A percentile compares a stretch with the other conserved stretches of the same genome.
Evolutionary conservation across 2,113 vertebrate genomes (phyloP).

Genomic region (Dicaeum eximium): DNA sequence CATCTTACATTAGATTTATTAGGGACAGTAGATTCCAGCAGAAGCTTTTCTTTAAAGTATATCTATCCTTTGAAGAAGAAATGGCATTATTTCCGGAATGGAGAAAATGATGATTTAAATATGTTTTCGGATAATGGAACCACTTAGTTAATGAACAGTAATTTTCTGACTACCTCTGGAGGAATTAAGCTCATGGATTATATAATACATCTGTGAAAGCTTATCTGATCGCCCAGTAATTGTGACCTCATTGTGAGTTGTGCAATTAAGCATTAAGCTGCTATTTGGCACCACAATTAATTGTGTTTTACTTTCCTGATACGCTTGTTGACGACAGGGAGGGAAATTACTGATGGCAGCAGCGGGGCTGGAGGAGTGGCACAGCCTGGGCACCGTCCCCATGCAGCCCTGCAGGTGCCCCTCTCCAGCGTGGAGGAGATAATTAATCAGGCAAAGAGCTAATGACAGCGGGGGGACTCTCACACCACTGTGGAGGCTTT

Average conservation of each 20-base stretch:
- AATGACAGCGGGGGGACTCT: background rate
- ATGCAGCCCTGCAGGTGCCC: constrained; percentile 30
- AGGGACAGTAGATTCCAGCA: background rate
- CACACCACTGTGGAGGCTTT: background rate
- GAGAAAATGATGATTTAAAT: constrained; percentile 34
- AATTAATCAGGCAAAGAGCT: constrained; percentile 41
- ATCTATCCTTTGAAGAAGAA: constrained; percentile 22
- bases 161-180: constrained; percentile 65
- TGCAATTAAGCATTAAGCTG: constrained; percentile 66
- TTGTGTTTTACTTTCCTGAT: constrained; percentile 67
- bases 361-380: background rate
- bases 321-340: background rate
- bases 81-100: background rate
- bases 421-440: background rate
- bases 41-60: background rate
- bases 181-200: constrained; percentile 65
- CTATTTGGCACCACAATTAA: constrained; percentile 58
- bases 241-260: constrained; percentile 59
- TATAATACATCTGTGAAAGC: constrained; percentile 66
- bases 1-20: background rate
- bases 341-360: constrained; percentile 12
- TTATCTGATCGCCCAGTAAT: constrained; percentile 70
- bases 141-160: constrained; percentile 59
- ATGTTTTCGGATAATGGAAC: constrained; percentile 54
- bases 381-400: background rate